Percentiles rank a stretch among this genome's conserved stretches.
Conservation (phyloP, 2,888 invertebrate species). For the Carcina quercana region DNA sequence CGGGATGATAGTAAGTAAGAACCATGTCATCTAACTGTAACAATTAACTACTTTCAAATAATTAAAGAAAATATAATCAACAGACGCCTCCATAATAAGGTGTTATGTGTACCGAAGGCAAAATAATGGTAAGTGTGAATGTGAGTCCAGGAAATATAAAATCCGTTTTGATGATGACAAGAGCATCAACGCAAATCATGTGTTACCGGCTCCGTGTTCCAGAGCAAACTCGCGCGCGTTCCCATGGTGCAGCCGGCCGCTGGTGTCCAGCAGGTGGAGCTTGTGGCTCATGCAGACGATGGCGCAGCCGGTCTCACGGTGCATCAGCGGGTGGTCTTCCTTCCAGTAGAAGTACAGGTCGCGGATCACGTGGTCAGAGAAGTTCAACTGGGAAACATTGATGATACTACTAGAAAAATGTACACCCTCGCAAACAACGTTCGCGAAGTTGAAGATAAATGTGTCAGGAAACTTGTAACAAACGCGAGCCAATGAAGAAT, state of each 20-base stretch:
- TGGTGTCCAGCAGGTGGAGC: slow-evolving; percentile 30
- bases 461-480: too few species aligned
- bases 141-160: neutral
- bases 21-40: too few species aligned
- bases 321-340: slow-evolving; percentile 34
- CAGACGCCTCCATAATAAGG: too few species aligned
- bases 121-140: neutral
- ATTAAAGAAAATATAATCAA: too few species aligned
- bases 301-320: slow-evolving; percentile 41
- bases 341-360: slow-evolving; percentile 55
- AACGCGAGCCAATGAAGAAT: too few species aligned
- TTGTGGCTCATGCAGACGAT: slow-evolving; percentile 48
- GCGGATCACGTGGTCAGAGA: slow-evolving; percentile 34
- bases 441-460: too few species aligned
- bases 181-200: neutral
- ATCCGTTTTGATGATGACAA: neutral
- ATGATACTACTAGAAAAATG: too few species aligned
- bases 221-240: slow-evolving; percentile 37
- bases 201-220: slow-evolving; percentile 39
- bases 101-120: too few species aligned
- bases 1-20: too few species aligned
- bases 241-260: slow-evolving; percentile 38
- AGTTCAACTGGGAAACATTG: slow-evolving; percentile 27
- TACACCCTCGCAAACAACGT: too few species aligned
- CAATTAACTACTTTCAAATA: too few species aligned